Conservation (phyloP, 2,797 vertebrate species). For the Erpetoichthys calabaricus region DNA sequence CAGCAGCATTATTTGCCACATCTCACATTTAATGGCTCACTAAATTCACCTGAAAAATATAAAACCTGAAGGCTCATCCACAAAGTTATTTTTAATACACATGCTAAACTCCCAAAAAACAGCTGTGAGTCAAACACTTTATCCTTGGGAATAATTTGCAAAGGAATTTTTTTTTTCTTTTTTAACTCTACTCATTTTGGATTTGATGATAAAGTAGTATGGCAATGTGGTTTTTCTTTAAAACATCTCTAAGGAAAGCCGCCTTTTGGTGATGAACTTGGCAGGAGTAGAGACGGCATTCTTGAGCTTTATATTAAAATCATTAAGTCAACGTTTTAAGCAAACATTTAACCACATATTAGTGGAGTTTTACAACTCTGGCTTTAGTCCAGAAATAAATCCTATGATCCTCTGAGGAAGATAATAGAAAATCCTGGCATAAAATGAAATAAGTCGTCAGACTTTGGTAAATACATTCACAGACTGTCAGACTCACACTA, state of each 20-base stretch:
- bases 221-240: conserved; percentile 39
- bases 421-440: conserved; percentile 20
- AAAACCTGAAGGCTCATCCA: too few relatives aligned
- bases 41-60: too few relatives aligned
- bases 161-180: too few relatives aligned
- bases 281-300: conserved; percentile 27
- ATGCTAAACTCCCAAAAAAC: too few relatives aligned
- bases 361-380: conserved; percentile 25
- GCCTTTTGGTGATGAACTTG: conserved; percentile 13
- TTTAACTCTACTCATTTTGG: too few relatives aligned
- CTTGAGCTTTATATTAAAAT: conserved; percentile 44
- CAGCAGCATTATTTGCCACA: too few relatives aligned
- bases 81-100: too few relatives aligned
- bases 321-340: conserved; percentile 47
- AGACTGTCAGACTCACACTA: neutral
- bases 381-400: conserved; percentile 28
- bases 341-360: conserved; percentile 36
- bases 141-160: too few relatives aligned
- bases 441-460: neutral
- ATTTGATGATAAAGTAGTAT: conserved; percentile 36
- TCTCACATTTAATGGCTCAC: too few relatives aligned
- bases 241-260: conserved; percentile 16
- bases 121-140: too few relatives aligned
- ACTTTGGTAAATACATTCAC: neutral
- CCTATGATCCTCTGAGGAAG: conserved; percentile 27